These are phyloP conservation scores for Drymodes brunneopygia DNA, from an alignment of 2,113 vertebrate species.

Conservation along the genomic window DNA sequence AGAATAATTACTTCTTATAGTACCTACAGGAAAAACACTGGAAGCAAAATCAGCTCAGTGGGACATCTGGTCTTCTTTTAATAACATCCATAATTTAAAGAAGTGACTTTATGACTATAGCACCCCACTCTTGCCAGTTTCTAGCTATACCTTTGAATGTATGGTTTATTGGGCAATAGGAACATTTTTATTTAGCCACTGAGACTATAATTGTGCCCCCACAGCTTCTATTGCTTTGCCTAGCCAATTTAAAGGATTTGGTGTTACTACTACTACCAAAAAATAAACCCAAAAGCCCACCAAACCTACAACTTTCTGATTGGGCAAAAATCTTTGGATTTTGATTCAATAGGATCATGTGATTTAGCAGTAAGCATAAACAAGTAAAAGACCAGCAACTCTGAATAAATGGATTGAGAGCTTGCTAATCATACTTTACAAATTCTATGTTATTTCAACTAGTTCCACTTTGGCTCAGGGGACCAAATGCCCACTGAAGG, in stretches of 20 bases:
- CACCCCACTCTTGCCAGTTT: neutral
- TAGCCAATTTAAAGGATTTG: neutral
- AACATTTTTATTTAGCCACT: neutral
- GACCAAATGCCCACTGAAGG: neutral
- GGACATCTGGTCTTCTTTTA: slow-evolving; percentile 7
- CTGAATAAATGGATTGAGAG: neutral
- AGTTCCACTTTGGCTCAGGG: neutral
- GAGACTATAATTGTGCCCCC: neutral
- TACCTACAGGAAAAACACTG: neutral
- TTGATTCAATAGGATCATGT: neutral
- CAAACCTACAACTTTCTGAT: neutral
- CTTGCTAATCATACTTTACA: neutral
- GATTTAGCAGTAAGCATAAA: neutral
- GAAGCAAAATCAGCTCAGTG: neutral
- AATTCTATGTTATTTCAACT: neutral
- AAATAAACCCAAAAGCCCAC: neutral
- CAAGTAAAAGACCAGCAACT: neutral
- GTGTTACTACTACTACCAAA: neutral
- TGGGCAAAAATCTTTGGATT: neutral
- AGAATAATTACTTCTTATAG: slow-evolving; percentile 10
- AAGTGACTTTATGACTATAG: neutral
- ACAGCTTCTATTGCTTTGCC: neutral
- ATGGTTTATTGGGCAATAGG: neutral
- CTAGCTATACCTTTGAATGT: neutral
- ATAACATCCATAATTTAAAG: neutral